These are phyloP conservation scores for Machimus rusticus DNA, from an alignment of 2,888 invertebrate genomes.

Conservation along the genomic window DNA sequence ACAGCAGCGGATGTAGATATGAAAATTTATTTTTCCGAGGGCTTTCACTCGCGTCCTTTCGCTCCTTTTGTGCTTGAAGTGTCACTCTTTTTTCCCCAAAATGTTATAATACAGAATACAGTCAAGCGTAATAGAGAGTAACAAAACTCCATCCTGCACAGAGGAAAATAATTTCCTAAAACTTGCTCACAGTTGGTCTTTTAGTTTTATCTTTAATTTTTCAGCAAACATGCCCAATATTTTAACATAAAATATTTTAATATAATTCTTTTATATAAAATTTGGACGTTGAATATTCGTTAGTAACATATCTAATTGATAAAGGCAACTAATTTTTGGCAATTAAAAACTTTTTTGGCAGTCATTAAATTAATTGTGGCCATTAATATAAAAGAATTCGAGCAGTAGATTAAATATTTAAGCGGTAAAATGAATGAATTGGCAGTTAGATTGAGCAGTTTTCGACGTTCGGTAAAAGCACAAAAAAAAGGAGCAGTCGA, in stretches of 20 bases:
- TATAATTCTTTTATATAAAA: neutral
- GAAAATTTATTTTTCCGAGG: neutral
- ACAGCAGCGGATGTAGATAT: neutral
- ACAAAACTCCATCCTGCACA: neutral
- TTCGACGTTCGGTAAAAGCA: too few species aligned
- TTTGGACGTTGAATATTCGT: neutral
- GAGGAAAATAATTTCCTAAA: neutral
- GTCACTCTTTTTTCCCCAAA: neutral
- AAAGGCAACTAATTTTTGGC: too few species aligned
- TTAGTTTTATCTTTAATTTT: neutral
- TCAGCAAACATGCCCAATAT: neutral
- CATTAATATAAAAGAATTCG: too few species aligned
- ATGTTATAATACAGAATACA: neutral
- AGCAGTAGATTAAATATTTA: too few species aligned
- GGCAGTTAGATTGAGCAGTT: too few species aligned
- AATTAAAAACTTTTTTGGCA: too few species aligned
- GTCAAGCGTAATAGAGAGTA: neutral
- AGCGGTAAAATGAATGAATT: too few species aligned
- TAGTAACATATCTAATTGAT: neutral
- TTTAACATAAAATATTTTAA: neutral
- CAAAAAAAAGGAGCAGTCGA: too few species aligned
- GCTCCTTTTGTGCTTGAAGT: neutral
- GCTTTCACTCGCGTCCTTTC: neutral
- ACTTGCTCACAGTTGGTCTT: neutral
- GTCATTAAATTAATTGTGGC: too few species aligned